These are phyloP conservation scores for Dasysyrphus tricinctus DNA, from an alignment of 2,888 invertebrate species.

Conservation along the genomic window DNA sequence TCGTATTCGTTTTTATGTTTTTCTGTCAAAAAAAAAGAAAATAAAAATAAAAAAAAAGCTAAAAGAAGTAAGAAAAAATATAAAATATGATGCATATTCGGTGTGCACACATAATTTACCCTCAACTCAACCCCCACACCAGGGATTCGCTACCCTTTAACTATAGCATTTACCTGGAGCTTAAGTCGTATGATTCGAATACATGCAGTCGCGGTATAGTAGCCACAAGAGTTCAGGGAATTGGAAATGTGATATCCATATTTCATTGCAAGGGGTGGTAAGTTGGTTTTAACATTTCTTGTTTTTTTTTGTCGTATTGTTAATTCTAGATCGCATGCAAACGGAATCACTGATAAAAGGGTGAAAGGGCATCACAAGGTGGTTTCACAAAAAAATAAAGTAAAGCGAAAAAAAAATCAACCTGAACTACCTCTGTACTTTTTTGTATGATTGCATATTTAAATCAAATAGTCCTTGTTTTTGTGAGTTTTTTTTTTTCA, in stretches of 20 bases:
- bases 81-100: constrained; percentile 72
- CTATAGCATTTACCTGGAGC: constrained; percentile 60
- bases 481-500: constrained; percentile 14
- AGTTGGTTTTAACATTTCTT: constrained; percentile 14
- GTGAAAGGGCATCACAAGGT: constrained; percentile 45
- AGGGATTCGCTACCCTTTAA: constrained; percentile 15
- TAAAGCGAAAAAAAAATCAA: constrained; percentile 3
- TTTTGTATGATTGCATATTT: constrained; percentile 68
- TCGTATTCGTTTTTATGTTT: constrained; percentile 66
- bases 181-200: constrained; percentile 39
- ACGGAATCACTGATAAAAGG: constrained; percentile 56
- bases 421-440: constrained; percentile 39
- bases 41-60: constrained; percentile 37
- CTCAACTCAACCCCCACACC: constrained; percentile 4
- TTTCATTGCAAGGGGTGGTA: constrained; percentile 49
- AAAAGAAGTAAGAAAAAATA: constrained; percentile 10
- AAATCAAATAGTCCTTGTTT: constrained; percentile 64
- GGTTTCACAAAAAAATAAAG: constrained; percentile 11
- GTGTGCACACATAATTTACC: constrained; percentile 66
- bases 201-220: constrained; percentile 24
- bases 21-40: constrained; percentile 30
- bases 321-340: constrained; percentile 61
- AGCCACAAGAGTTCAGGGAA: constrained; percentile 50
- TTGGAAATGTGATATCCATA: constrained; percentile 69
- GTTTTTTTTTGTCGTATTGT: constrained; percentile 18